Percentiles rank a stretch among this genome's conserved stretches.
phyloP scores from a whole-genome alignment of 2,113 vertebrate species.

The Scophthalmus maximus region DNA sequence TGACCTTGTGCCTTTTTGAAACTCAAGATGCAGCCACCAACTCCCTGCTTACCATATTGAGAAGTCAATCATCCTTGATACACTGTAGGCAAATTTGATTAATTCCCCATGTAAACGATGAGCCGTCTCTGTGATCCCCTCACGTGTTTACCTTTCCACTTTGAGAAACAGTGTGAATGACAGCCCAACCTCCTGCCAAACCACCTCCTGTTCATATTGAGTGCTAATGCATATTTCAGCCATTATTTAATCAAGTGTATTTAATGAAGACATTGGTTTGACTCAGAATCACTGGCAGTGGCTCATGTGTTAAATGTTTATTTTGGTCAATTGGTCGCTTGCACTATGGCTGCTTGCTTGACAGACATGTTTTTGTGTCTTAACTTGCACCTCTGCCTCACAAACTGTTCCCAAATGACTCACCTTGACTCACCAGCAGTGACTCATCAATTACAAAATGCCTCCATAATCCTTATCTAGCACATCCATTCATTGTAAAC shows the following conservation, averaged over 20 bases:
- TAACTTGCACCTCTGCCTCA: not conserved
- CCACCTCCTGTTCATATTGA: not conserved
- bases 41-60: conserved; percentile 17
- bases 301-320: too few species aligned
- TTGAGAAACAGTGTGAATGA: conserved; percentile 16
- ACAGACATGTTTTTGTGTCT: too few species aligned
- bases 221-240: too few species aligned
- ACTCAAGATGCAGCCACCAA: not conserved
- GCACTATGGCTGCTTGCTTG: not conserved
- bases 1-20: conserved; percentile 43
- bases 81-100: conserved; percentile 25
- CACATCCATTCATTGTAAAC: conserved; percentile 30
- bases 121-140: not conserved
- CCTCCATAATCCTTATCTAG: conserved; percentile 40
- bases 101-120: conserved; percentile 44
- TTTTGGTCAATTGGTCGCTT: too few species aligned
- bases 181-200: not conserved
- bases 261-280: too few species aligned
- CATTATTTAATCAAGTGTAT: too few species aligned
- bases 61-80: not conserved
- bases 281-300: too few species aligned
- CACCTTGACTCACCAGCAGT: conserved; percentile 11
- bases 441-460: conserved; percentile 41
- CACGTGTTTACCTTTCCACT: conserved; percentile 33
- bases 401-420: conserved; percentile 1